A percentile compares a stretch with the other conserved stretches of the same genome.
These are phyloP conservation scores for Nephrotoma flavescens DNA, from an alignment of 2,888 invertebrate species.

Conservation along the genomic window DNA sequence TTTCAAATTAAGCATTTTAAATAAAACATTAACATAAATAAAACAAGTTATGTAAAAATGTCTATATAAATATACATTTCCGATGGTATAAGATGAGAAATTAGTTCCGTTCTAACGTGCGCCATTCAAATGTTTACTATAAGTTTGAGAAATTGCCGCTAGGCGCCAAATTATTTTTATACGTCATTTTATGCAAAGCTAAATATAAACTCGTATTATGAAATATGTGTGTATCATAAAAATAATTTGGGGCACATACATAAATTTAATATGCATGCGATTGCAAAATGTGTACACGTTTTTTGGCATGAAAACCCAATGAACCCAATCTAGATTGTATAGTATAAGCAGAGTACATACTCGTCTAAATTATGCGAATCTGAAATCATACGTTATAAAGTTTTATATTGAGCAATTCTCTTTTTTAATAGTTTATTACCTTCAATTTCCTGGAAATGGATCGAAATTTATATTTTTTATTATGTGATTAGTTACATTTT, in stretches of 20 bases:
- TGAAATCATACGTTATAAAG: no score
- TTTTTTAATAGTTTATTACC: not conserved
- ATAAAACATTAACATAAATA: not conserved
- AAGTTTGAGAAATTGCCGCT: not conserved
- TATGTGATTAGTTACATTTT: not conserved
- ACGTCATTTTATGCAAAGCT: not conserved
- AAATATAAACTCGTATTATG: not conserved
- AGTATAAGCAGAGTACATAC: not conserved
- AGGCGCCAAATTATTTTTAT: not conserved
- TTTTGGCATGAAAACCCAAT: not conserved
- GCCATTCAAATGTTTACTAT: not conserved
- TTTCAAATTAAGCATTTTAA: not conserved
- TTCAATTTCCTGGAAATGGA: not conserved
- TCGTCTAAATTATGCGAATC: no score
- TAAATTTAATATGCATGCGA: not conserved
- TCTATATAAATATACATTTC: not conserved
- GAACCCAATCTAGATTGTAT: not conserved
- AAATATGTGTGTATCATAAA: not conserved
- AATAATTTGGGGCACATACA: not conserved
- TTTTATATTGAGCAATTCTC: not conserved
- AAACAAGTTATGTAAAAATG: not conserved
- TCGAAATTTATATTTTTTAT: not conserved
- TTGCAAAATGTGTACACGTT: not conserved
- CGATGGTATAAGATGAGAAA: not conserved
- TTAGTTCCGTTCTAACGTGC: not conserved